Base-by-base conservation (phyloP, 2,797 vertebrate species). In the Orientallactaga sibirica region DNA sequence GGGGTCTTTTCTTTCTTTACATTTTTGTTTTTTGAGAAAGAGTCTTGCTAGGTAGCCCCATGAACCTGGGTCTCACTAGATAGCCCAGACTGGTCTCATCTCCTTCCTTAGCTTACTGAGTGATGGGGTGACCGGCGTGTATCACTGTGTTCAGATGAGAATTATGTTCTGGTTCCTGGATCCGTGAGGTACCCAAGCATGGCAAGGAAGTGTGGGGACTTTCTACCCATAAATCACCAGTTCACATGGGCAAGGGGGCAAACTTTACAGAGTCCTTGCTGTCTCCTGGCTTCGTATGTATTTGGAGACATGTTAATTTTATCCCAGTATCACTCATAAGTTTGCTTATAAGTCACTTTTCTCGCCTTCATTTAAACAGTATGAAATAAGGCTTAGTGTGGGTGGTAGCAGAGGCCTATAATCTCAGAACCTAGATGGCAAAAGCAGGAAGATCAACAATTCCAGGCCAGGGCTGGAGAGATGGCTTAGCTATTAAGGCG, bases 341-440 rank as follows among this genome's bases (percentile, higher is more conserved):
- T 74, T 93, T 66, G 9, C 48, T 94, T 27, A 66, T 27, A 91
- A 71, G 12, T 86, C 62, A 67, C 68, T 92, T 92, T 88, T 43
- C 29, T 52, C 22, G 12, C 37, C 8, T 58, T 27, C 0, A 71
- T 89, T 89, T 67, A 73, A 1, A 70, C 61, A 64, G 12, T 62
- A 64, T 71, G 87, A 70, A 70, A 76, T 85, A 66, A 66, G 41
- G 7, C 55, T 62, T 11, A 14, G 19, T 0, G 18, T 33, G 0
- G 2, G 4, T 73, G 14, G 3, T 0, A 1, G 55, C 24, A 2
- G 4, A 3, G 1, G 1, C 37, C 37, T 5, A 29, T 18, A 48
- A 27, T 20, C 14, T 55, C 62, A 41, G 25, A 6, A 22, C 33
- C n/a, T 43, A 16, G 37, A 11, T 41, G 48, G 67, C 37, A 48